These are phyloP conservation scores for Phengaris arion DNA, from an alignment of 2,888 invertebrate species.

Conservation along the genomic window DNA sequence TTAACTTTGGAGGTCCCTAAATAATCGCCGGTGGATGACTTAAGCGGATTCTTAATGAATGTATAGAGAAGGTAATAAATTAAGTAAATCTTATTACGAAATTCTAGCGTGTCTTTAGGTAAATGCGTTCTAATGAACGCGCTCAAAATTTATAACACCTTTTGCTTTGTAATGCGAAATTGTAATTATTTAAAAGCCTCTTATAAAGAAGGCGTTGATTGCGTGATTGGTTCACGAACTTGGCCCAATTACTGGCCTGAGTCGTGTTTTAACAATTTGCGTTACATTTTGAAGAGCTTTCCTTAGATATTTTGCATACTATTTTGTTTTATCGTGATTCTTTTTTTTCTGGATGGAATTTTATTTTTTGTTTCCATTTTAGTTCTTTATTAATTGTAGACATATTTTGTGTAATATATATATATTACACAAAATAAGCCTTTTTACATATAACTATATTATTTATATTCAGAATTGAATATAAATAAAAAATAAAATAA, in stretches of 20 bases:
- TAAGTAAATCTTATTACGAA: constrained; percentile 77
- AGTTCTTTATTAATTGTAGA: no score
- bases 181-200: constrained; percentile 26
- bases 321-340: background rate
- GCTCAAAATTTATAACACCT: constrained; percentile 74
- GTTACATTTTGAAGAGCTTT: background rate
- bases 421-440: no score
- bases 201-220: constrained; percentile 18
- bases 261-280: background rate
- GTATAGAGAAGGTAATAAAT: constrained; percentile 61
- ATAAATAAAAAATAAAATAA: no score
- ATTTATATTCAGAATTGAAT: no score
- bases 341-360: no score
- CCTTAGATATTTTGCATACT: background rate
- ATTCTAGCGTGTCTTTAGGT: constrained; percentile 72
- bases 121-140: constrained; percentile 70
- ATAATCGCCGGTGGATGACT: constrained; percentile 18
- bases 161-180: constrained; percentile 53
- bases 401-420: no score
- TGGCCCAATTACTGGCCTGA: background rate
- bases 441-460: no score
- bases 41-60: constrained; percentile 34
- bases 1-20: background rate
- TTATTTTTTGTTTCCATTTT: no score
- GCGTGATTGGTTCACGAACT: constrained; percentile 7